Evolutionary conservation across 2,888 invertebrate species (phyloP).

Genomic region (Lithophane ornitopus): DNA sequence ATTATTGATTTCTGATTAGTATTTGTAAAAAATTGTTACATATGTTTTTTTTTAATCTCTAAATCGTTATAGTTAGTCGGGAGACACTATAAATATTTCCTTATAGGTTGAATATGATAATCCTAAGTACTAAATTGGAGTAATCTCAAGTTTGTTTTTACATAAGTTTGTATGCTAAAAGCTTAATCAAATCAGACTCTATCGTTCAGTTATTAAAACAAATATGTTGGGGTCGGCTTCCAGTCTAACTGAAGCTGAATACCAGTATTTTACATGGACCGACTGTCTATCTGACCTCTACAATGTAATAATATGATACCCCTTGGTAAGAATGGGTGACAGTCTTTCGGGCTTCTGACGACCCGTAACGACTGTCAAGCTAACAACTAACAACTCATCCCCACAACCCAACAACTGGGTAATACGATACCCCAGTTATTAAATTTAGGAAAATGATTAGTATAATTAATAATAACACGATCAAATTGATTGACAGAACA

Average conservation of each 20-base stretch:
- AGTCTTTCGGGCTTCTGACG: no score
- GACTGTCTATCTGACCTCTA: no score
- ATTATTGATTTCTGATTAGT: neutral
- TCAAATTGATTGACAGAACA: neutral
- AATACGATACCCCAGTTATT: no score
- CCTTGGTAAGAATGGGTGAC: no score
- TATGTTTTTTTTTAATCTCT: neutral
- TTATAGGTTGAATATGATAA: neutral
- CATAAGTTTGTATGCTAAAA: neutral
- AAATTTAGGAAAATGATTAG: neutral
- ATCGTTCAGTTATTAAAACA: neutral
- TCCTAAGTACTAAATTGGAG: neutral
- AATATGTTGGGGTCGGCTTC: no score
- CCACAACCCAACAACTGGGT: no score
- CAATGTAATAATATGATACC: no score
- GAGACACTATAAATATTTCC: neutral
- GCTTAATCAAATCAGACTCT: neutral
- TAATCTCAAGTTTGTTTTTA: neutral
- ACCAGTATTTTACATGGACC: no score
- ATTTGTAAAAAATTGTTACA: neutral
- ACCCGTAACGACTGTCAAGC: no score
- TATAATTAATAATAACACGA: neutral
- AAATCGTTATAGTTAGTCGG: neutral
- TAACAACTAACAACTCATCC: no score
- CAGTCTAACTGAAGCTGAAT: no score